phyloP scores from a whole-genome alignment of 2,888 invertebrate genomes.

The Melinaea menophilus region DNA sequence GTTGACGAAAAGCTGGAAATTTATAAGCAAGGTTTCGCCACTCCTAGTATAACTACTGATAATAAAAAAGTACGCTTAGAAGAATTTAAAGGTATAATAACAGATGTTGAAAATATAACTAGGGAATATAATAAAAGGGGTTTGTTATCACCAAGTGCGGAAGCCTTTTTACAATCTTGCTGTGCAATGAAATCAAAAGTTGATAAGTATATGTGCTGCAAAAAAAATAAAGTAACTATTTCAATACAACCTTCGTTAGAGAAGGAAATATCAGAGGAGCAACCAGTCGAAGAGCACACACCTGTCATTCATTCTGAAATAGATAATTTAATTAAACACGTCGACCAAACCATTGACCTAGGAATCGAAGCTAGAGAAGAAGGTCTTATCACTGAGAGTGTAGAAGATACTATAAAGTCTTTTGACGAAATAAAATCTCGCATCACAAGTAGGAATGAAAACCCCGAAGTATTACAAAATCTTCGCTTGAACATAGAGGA shows the following conservation, averaged over 20 bases:
- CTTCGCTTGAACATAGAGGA: conserved; percentile 38
- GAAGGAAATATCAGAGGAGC: conserved; percentile 25
- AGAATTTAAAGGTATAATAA: conserved; percentile 38
- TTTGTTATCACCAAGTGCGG: conserved; percentile 34
- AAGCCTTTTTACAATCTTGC: conserved; percentile 40
- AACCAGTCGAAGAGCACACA: conserved; percentile 24
- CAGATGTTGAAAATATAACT: conserved; percentile 38
- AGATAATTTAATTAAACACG: conserved; percentile 32
- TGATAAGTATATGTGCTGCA: conserved; percentile 6
- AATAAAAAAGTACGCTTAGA: conserved; percentile 22
- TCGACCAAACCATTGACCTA: conserved; percentile 39
- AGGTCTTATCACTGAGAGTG: conserved; percentile 37
- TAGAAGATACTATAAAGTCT: conserved; percentile 42
- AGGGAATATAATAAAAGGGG: conserved; percentile 38
- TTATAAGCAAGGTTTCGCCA: not conserved
- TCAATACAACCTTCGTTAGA: not conserved
- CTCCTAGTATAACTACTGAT: conserved; percentile 7
- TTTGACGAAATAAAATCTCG: conserved; percentile 42
- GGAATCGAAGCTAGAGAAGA: conserved; percentile 38
- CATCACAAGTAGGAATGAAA: conserved; percentile 22
- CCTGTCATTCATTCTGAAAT: conserved; percentile 22
- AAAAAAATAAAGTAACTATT: not conserved
- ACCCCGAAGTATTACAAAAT: conserved; percentile 30
- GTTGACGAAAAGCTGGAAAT: conserved; percentile 34
- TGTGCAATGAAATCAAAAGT: conserved; percentile 39